A percentile compares a stretch with the other conserved stretches of the same genome.
Conservation (phyloP, 2,113 vertebrate species). For the Hippocampus guttulatus region DNA sequence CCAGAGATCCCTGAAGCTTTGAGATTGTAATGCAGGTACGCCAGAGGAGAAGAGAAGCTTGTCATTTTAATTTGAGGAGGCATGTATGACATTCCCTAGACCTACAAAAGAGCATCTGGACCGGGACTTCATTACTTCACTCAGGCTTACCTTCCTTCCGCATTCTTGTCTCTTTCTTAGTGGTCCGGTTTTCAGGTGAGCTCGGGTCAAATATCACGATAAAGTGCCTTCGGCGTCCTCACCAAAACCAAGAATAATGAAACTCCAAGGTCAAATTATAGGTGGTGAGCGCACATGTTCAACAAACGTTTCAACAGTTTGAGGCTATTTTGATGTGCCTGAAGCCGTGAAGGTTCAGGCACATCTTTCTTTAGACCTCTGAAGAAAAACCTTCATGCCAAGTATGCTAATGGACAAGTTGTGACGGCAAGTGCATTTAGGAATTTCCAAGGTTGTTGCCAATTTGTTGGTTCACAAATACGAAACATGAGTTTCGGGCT, state of each 20-base stretch:
- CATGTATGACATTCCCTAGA: neutral
- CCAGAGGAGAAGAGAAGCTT: slow-evolving; percentile 11
- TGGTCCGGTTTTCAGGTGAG: neutral
- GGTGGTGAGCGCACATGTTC: too few relatives aligned
- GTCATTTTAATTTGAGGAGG: slow-evolving; percentile 8
- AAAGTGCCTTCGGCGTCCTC: too few relatives aligned
- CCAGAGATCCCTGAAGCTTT: slow-evolving; percentile 40
- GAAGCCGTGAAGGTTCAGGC: too few relatives aligned
- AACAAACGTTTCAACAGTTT: too few relatives aligned
- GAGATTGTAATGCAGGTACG: slow-evolving; percentile 6
- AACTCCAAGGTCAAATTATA: too few relatives aligned
- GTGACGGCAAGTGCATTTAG: neutral
- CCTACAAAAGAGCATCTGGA: neutral
- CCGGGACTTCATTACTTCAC: neutral
- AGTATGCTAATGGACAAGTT: neutral
- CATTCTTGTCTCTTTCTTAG: neutral
- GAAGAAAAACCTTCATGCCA: neutral
- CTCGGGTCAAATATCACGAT: too few relatives aligned
- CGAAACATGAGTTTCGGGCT: slow-evolving; percentile 7
- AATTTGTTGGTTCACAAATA: slow-evolving; percentile 7
- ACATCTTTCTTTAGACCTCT: neutral
- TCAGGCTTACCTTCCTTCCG: neutral
- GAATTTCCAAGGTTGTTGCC: slow-evolving; percentile 2
- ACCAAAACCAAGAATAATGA: too few relatives aligned
- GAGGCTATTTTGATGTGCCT: too few relatives aligned